Conservation (phyloP, 2,797 vertebrate species). For the Limosa lapponica region DNA sequence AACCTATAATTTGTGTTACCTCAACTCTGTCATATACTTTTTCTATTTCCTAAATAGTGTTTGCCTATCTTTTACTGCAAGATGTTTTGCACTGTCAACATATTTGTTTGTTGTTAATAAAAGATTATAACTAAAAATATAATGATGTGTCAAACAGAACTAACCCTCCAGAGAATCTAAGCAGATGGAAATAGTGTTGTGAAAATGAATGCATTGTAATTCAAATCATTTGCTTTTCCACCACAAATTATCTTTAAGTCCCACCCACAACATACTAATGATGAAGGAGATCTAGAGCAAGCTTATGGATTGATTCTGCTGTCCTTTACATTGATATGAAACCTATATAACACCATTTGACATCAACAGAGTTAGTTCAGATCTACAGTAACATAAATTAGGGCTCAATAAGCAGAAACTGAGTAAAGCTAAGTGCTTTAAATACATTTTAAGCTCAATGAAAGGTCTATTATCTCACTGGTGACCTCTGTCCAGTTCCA, state of each 20-base stretch:
- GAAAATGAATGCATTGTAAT: constrained; percentile 29
- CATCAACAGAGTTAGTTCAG: not conserved
- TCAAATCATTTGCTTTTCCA: constrained; percentile 17
- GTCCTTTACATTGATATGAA: not conserved
- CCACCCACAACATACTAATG: not conserved
- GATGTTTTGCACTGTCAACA: constrained; percentile 57
- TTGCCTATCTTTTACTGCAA: constrained; percentile 15
- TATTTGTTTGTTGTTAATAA: constrained; percentile 60
- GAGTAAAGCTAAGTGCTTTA: not conserved
- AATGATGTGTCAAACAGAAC: constrained; percentile 57
- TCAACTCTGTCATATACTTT: constrained; percentile 15
- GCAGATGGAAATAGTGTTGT: constrained; percentile 26
- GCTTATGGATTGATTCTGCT: not conserved
- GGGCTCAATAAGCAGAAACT: not conserved
- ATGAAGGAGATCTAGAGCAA: not conserved
- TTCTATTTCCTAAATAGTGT: not conserved
- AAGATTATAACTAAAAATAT: constrained; percentile 68
- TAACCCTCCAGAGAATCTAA: constrained; percentile 53
- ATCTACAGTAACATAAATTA: not conserved
- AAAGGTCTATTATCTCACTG: not conserved
- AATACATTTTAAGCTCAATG: not conserved
- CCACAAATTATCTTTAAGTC: not conserved
- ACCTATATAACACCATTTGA: not conserved
- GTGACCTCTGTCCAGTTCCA: not conserved
- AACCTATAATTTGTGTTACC: constrained; percentile 61